Conservation (phyloP, 2,888 invertebrate species). For the Laspeyria flexula region DNA sequence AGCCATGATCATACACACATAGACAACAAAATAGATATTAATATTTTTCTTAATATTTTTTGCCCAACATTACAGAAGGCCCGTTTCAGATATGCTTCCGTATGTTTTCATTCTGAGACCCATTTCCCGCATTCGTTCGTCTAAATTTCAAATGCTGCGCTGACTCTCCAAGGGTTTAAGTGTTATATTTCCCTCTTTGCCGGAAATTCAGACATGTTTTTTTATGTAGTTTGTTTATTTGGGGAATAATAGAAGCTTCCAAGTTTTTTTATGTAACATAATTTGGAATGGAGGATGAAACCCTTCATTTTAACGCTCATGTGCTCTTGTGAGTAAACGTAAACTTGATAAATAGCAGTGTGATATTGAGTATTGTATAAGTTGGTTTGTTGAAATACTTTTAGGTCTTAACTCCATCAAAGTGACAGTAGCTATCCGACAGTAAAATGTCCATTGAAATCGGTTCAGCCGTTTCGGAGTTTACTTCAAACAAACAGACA, state of each 20-base stretch:
- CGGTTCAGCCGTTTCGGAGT: too few species aligned
- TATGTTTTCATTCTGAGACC: conserved; percentile 47
- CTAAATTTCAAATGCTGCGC: conserved; percentile 66
- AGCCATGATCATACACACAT: too few species aligned
- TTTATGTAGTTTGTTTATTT: conserved; percentile 51
- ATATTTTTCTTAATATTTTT: too few species aligned
- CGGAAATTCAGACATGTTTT: conserved; percentile 48
- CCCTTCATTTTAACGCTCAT: conserved; percentile 1
- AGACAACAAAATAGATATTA: too few species aligned
- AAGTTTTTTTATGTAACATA: conserved; percentile 1
- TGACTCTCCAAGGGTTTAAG: conserved; percentile 60
- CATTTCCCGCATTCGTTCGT: conserved; percentile 60
- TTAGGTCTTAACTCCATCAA: too few species aligned
- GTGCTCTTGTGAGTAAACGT: neutral
- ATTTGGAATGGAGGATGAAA: neutral
- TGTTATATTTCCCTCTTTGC: conserved; percentile 57
- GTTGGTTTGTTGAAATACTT: too few species aligned
- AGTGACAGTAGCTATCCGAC: too few species aligned
- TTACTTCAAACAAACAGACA: too few species aligned
- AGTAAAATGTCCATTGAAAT: too few species aligned
- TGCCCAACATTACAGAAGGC: too few species aligned
- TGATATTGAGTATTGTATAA: neutral
- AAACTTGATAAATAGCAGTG: neutral
- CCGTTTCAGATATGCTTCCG: conserved; percentile 15
- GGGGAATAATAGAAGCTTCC: conserved; percentile 14